Percentiles rank a stretch among this genome's conserved stretches.
These are phyloP conservation scores for Xenopus laevis DNA, from an alignment of 2,113 vertebrate species.

Conservation along the genomic window DNA sequence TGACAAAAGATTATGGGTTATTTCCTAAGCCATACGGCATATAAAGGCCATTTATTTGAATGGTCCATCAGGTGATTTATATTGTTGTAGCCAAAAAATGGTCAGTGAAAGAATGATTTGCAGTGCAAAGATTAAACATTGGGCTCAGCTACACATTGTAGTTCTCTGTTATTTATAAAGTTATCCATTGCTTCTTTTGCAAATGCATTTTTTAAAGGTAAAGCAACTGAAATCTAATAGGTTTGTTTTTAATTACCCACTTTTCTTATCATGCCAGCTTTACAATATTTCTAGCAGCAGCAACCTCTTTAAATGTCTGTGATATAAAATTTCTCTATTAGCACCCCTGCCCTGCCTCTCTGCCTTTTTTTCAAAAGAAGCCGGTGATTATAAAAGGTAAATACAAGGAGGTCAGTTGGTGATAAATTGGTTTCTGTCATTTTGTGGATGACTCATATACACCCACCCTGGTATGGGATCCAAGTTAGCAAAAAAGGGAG, in stretches of 20 bases:
- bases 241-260: background rate
- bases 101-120: slow-evolving; percentile 20
- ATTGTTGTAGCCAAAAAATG: slow-evolving; percentile 25
- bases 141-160: background rate
- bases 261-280: background rate
- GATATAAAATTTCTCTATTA: background rate
- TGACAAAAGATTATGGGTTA: slow-evolving; percentile 40
- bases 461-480: background rate
- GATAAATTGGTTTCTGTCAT: background rate
- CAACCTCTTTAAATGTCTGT: background rate
- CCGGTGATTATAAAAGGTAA: background rate
- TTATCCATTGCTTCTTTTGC: background rate
- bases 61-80: slow-evolving; percentile 39
- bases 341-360: background rate
- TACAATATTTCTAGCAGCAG: background rate
- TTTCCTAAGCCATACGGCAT: slow-evolving; percentile 37
- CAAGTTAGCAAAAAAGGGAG: background rate
- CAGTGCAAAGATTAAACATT: background rate
- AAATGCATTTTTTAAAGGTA: background rate
- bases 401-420: background rate
- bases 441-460: background rate
- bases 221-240: background rate
- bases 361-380: background rate
- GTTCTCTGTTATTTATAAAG: slow-evolving; percentile 3
- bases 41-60: slow-evolving; percentile 20